Conservation (phyloP, 2,113 vertebrate genomes). For the Serilophus lunatus region DNA sequence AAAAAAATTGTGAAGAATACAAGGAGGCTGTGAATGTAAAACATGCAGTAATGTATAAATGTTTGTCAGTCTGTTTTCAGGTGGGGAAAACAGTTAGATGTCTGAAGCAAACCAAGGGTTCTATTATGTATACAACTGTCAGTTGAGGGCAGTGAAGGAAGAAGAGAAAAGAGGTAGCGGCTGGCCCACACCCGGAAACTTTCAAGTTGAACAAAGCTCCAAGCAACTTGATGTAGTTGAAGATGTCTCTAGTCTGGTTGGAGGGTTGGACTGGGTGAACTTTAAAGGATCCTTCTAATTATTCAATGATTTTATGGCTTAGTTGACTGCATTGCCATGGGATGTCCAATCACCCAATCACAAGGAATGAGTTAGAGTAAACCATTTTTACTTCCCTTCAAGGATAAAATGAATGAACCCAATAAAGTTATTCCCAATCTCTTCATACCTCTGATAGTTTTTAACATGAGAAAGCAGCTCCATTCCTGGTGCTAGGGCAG, state of each 20-base stretch:
- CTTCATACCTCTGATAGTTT: not conserved
- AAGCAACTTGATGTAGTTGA: not conserved
- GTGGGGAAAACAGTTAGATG: not conserved
- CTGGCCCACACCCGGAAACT: not conserved
- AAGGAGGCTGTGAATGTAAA: not conserved
- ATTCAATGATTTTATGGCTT: not conserved
- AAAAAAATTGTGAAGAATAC: not conserved
- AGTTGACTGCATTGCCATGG: not conserved
- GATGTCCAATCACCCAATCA: accelerated
- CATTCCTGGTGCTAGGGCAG: not conserved
- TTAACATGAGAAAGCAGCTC: not conserved
- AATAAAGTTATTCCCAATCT: not conserved
- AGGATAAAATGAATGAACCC: not conserved
- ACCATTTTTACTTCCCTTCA: not conserved
- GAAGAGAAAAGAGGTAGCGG: not conserved
- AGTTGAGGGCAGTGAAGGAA: not conserved
- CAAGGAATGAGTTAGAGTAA: not conserved
- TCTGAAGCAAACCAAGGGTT: not conserved
- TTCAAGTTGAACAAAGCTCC: not conserved
- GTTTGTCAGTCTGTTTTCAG: not conserved
- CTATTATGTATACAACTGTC: not conserved
- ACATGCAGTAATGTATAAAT: not conserved
- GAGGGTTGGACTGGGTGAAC: not conserved
- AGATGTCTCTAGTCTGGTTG: not conserved
- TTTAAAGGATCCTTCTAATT: not conserved